Evolutionary conservation across 2,888 invertebrate genomes (phyloP).

Genomic region (Gortyna flavago): DNA sequence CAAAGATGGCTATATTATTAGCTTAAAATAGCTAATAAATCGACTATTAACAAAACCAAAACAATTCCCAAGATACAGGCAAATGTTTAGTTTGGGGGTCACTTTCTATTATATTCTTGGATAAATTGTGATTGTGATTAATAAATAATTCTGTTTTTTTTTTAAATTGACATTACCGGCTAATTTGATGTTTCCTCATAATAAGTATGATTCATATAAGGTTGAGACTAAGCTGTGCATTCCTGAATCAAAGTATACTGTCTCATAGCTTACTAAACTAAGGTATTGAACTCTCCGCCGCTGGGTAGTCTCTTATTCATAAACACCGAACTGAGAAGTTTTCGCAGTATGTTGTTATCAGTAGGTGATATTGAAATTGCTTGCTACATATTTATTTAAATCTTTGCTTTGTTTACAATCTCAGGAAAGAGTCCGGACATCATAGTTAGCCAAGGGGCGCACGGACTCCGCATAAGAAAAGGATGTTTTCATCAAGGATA

Average conservation of each 20-base stretch:
- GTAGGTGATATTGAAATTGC: background rate
- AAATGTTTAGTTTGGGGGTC: no score
- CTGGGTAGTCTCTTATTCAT: slow-evolving; percentile 23
- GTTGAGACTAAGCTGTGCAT: background rate
- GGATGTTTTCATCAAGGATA: no score
- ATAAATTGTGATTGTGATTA: no score
- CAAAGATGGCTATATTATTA: background rate
- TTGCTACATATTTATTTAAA: background rate
- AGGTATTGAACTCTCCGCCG: slow-evolving; percentile 28
- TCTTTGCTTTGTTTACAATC: background rate
- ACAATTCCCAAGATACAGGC: no score
- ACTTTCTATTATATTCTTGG: no score
- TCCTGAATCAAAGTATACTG: slow-evolving; percentile 12
- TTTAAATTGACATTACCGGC: background rate
- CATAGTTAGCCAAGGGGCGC: no score
- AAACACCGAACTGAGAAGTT: slow-evolving; percentile 5
- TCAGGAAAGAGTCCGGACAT: background rate
- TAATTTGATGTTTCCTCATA: background rate
- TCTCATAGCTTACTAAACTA: slow-evolving; percentile 13
- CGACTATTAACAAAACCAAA: background rate
- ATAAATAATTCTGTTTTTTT: no score
- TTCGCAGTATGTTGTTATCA: background rate
- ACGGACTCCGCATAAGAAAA: no score
- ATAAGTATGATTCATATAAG: slow-evolving; percentile 26
- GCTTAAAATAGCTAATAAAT: background rate